Percentiles rank a stretch among this genome's conserved stretches.
phyloP scores from a whole-genome alignment of 35 echinoderm and acorn worm species.

The Chiridota heheva region DNA sequence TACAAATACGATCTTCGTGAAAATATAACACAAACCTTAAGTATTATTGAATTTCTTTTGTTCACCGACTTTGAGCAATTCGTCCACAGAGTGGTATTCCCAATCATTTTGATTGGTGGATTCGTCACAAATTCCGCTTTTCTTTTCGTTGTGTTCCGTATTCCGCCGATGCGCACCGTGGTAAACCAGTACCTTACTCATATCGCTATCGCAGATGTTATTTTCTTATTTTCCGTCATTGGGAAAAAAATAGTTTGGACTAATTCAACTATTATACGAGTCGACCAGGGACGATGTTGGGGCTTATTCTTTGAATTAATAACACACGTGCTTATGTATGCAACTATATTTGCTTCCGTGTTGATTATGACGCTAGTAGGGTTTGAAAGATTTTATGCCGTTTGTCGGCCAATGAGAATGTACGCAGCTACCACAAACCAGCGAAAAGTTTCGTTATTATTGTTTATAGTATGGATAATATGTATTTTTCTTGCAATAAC shows the following conservation, averaged over 20 bases:
- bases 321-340: slow-evolving; percentile 37
- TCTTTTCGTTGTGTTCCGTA: slow-evolving; percentile 66
- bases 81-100: too few relatives aligned
- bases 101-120: slow-evolving; percentile 61
- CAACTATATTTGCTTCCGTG: slow-evolving; percentile 70
- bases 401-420: slow-evolving; percentile 72
- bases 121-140: slow-evolving; percentile 72
- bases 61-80: too few relatives aligned
- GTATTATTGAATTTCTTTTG: too few relatives aligned
- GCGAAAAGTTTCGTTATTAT: slow-evolving; percentile 46
- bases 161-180: slow-evolving; percentile 73
- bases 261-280: slow-evolving; percentile 25
- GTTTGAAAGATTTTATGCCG: slow-evolving; percentile 77
- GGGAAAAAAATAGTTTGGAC: slow-evolving; percentile 57
- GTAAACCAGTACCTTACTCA: slow-evolving; percentile 73
- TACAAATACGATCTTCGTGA: too few relatives aligned
- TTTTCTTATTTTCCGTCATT: slow-evolving; percentile 61
- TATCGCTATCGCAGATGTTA: slow-evolving; percentile 69
- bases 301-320: slow-evolving; percentile 41
- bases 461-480: slow-evolving; percentile 47
- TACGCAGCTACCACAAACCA: slow-evolving; percentile 56
- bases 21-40: too few relatives aligned
- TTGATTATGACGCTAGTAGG: slow-evolving; percentile 66
- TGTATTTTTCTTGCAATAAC: slow-evolving; percentile 45
- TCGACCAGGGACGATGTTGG: slow-evolving; percentile 11